Percentiles rank a stretch among this genome's conserved stretches.
phyloP scores from a whole-genome alignment of 2,888 invertebrate species.

The Lacanobia oleracea region DNA sequence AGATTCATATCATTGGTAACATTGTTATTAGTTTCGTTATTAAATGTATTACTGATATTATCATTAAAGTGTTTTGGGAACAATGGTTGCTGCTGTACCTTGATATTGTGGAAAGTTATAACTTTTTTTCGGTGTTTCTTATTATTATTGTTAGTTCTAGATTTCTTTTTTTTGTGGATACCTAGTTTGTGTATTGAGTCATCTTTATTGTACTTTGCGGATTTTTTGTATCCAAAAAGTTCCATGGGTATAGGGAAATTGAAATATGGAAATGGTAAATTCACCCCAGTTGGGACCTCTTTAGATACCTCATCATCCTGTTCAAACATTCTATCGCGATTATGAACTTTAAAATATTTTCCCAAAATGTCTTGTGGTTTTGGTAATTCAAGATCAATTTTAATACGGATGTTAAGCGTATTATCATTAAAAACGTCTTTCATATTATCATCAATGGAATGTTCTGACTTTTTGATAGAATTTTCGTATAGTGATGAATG shows the following conservation, averaged over 20 bases:
- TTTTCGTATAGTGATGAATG: slow-evolving; percentile 46
- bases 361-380: slow-evolving; percentile 72
- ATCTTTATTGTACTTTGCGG: slow-evolving; percentile 67
- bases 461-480: slow-evolving; percentile 54
- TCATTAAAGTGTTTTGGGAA: slow-evolving; percentile 67
- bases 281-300: slow-evolving; percentile 72
- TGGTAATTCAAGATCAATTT: slow-evolving; percentile 84
- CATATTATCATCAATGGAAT: slow-evolving; percentile 49
- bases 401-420: slow-evolving; percentile 81
- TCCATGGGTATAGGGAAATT: slow-evolving; percentile 81
- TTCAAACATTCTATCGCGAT: slow-evolving; percentile 60
- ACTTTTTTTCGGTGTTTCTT: slow-evolving; percentile 84
- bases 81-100: slow-evolving; percentile 73
- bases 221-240: slow-evolving; percentile 75
- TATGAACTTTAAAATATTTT: slow-evolving; percentile 66
- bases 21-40: slow-evolving; percentile 58
- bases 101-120: slow-evolving; percentile 79
- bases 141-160: slow-evolving; percentile 72
- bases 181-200: slow-evolving; percentile 80
- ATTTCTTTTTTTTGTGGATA: slow-evolving; percentile 85
- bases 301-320: slow-evolving; percentile 71
- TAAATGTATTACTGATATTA: slow-evolving; percentile 52
- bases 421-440: slow-evolving; percentile 69
- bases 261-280: slow-evolving; percentile 78
- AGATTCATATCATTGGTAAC: slow-evolving; percentile 51